Evolutionary conservation across 2,797 vertebrate species (phyloP), one percentile per base, ranked within the genome.

Genomic region (Merluccius polli): DNA sequence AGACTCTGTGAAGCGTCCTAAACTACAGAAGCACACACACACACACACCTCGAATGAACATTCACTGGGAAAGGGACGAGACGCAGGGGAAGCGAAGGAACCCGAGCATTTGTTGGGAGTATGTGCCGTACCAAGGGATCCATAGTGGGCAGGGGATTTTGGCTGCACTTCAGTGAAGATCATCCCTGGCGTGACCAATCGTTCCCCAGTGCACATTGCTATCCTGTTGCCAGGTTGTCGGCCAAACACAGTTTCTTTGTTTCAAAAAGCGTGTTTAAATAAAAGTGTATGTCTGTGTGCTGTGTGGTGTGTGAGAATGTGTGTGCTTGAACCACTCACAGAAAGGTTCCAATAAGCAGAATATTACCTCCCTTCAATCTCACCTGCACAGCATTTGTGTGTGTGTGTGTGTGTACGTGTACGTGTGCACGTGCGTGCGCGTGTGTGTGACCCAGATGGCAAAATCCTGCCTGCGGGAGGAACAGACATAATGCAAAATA

Each of bases 141-240:
- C 30, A 65, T 73, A 76, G 74, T 72, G 69, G 73, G 65, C 79
- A 71, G 35, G 63, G 18, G 0, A 70, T n/a, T 32, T 72, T 87
- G 85, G 84, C 84, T 36, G 35, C 36, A 70, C 81, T 81, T 83
- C 83, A 85, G 74, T 79, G 52, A 71, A 81, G 82, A 70, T 78
- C 31, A 41, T 32, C 75, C 79, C 52, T 77, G 72, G 83, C 77
- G 21, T 79, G 78, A 82, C 79, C 69, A 79, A 84, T 78, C 75
- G 79, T 77, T 72, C 79, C 74, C 59, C 81, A 65, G 71, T 48
- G 80, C 77, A 69, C 81, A 67, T 68, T 63, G 77, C 72, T 44
- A 73, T 74, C 71, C 75, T 70, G 76, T 70, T 75, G 76, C 75
- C 78, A 75, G 77, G 31, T 75, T 81, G 74, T 71, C 27, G 33